Evolutionary conservation across 1,140 invertebrate genomes (phyloP), one percentile per base, ranked within the genome.

Genomic region (Microplitis mediator): DNA sequence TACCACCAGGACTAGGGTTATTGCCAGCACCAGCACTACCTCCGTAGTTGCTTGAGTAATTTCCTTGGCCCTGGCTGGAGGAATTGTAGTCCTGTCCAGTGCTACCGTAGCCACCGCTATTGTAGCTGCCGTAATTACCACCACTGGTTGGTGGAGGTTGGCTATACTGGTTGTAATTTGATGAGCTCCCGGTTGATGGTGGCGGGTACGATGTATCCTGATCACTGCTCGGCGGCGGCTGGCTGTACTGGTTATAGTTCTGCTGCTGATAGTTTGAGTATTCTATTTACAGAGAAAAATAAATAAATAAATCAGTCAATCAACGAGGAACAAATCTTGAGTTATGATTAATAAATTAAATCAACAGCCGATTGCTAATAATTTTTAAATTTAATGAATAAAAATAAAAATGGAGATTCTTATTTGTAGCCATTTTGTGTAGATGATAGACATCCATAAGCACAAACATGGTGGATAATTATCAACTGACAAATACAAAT

Each of bases 211-310:
- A 84, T 13, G 83, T 85, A 78, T 85, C 82, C 35, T 83, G 81
- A 31, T 79, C 81, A 71, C 77, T 52, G 0, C 79, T 73, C 6
- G 81, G 78, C 60, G 80, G 81, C 62, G 80, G 81, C 52, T 83
- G 81, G 67, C 79, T 85, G n/a, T 86, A 85, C 66, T 85, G 84
- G 66, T 78, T 83, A 65, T 85, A 86, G 35, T 78, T 80, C 50
- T 86, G 84, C 67, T 86, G 85, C 39, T 83, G 85, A 64, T 87
- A 87, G 70, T 71, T 82, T n/a, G 85, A 82, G 74, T 86, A 87
- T 67, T 87, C 86, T 87, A 11, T 45, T 11, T 9, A 45, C 3
- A 66, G 3, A 78, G 80, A 71, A 69, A 62, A 36, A 4, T 36
- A 3, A 65, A 14, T 50, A 62, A 52, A 54, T 14, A 50, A 63